A percentile compares a stretch with the other conserved stretches of the same genome.
These are phyloP conservation scores for Anguilla marmorata DNA, from an alignment of 2,797 vertebrate species.

Conservation along the genomic window DNA sequence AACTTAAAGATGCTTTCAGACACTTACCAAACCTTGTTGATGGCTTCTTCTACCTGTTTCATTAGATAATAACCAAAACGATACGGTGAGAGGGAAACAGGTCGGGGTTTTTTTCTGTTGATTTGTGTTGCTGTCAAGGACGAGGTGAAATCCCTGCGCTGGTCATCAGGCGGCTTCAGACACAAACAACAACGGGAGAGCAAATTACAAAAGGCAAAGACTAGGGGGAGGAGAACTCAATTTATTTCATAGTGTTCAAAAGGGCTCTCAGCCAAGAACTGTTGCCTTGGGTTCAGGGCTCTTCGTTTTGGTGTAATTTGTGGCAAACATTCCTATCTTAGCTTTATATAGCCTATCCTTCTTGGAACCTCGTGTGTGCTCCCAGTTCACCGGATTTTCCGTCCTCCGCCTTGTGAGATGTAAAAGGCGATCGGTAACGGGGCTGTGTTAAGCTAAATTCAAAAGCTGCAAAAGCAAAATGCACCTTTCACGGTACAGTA, in stretches of 20 bases:
- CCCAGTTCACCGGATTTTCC: slow-evolving; percentile 62
- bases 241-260: slow-evolving; percentile 52
- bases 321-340: slow-evolving; percentile 37
- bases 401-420: slow-evolving; percentile 61
- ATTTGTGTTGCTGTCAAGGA: slow-evolving; percentile 67
- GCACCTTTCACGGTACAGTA: slow-evolving; percentile 64
- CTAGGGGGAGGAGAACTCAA: slow-evolving; percentile 47
- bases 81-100: slow-evolving; percentile 36
- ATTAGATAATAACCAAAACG: slow-evolving; percentile 37
- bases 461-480: slow-evolving; percentile 64
- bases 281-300: slow-evolving; percentile 38
- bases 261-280: slow-evolving; percentile 38
- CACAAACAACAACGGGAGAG: slow-evolving; percentile 72
- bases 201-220: slow-evolving; percentile 72
- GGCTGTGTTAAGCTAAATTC: slow-evolving; percentile 57
- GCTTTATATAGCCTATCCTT: slow-evolving; percentile 23
- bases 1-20: slow-evolving; percentile 41
- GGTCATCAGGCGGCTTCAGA: slow-evolving; percentile 76
- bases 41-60: slow-evolving; percentile 46
- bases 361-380: slow-evolving; percentile 47
- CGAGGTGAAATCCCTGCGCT: slow-evolving; percentile 76
- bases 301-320: slow-evolving; percentile 34
- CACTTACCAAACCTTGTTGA: slow-evolving; percentile 50
- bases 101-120: slow-evolving; percentile 51
- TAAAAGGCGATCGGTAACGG: slow-evolving; percentile 61